A percentile compares a stretch with the other conserved stretches of the same genome.
Evolutionary conservation across 2,797 vertebrate species (phyloP).

Genomic region (Microhierax caerulescens): DNA sequence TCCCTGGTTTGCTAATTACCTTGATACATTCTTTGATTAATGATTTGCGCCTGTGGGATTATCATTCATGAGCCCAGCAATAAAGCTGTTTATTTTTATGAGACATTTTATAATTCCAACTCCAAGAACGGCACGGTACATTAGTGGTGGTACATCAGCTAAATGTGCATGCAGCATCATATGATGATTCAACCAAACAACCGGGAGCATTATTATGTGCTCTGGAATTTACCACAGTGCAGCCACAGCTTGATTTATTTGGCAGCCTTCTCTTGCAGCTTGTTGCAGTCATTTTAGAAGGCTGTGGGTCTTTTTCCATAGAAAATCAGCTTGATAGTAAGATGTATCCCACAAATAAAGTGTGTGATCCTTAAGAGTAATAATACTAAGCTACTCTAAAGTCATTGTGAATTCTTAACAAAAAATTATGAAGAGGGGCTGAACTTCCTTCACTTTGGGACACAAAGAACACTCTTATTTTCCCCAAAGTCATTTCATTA

Average conservation of each 20-base stretch:
- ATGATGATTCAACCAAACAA: constrained; percentile 47
- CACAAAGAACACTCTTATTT: neutral
- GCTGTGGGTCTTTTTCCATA: neutral
- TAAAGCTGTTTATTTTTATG: constrained; percentile 44
- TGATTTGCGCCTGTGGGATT: constrained; percentile 41
- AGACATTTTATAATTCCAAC: neutral
- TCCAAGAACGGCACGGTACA: neutral
- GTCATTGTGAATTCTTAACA: neutral
- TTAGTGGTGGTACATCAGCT: constrained; percentile 49
- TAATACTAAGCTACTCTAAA: neutral
- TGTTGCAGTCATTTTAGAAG: neutral
- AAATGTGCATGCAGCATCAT: neutral
- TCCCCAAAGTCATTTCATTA: neutral
- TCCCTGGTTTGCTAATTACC: neutral
- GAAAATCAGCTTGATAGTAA: neutral
- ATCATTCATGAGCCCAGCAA: neutral
- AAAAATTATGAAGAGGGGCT: neutral
- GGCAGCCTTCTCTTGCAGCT: neutral
- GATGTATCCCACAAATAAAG: neutral
- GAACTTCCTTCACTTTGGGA: neutral
- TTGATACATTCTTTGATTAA: constrained; percentile 11
- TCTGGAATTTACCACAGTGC: neutral
- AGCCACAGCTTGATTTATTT: neutral
- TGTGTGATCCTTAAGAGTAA: neutral
- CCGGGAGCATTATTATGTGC: neutral